These are phyloP conservation scores for Apamea epomidion DNA, from an alignment of 2,888 invertebrate species.

Conservation along the genomic window DNA sequence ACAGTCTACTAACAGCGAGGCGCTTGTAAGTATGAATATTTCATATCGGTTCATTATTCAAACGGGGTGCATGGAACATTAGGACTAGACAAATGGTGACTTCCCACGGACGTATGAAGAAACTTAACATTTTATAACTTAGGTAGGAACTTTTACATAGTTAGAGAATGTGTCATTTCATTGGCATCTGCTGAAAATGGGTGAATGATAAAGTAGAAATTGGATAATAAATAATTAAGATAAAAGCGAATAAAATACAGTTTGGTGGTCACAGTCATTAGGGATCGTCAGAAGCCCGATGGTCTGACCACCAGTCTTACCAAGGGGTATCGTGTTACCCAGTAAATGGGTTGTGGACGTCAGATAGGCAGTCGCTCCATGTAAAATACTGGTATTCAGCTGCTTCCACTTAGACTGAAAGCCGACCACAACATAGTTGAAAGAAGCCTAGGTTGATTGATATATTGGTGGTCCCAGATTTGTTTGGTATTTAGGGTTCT, in stretches of 20 bases:
- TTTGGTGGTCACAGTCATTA: neutral
- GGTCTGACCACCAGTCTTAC: no score
- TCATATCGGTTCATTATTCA: conserved; percentile 61
- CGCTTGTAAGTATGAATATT: conserved; percentile 53
- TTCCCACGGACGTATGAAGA: conserved; percentile 38
- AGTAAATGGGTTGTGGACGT: no score
- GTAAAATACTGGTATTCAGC: no score
- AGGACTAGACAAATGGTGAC: conserved; percentile 47
- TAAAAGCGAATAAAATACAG: neutral
- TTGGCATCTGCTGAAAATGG: neutral
- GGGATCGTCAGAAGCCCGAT: no score
- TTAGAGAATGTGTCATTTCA: neutral
- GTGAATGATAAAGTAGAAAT: neutral
- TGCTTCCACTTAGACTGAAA: no score
- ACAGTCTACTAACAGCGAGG: conserved; percentile 6
- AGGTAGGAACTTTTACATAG: neutral
- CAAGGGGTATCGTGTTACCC: no score
- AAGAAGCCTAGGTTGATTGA: no score
- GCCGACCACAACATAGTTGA: no score
- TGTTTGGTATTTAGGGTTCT: neutral
- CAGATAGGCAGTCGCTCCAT: no score
- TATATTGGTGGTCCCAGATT: neutral
- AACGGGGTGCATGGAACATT: conserved; percentile 46
- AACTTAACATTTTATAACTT: neutral
- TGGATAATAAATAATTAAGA: neutral